Conservation (phyloP, 2,888 invertebrate genomes). For the Neuroscelio doddi region DNA sequence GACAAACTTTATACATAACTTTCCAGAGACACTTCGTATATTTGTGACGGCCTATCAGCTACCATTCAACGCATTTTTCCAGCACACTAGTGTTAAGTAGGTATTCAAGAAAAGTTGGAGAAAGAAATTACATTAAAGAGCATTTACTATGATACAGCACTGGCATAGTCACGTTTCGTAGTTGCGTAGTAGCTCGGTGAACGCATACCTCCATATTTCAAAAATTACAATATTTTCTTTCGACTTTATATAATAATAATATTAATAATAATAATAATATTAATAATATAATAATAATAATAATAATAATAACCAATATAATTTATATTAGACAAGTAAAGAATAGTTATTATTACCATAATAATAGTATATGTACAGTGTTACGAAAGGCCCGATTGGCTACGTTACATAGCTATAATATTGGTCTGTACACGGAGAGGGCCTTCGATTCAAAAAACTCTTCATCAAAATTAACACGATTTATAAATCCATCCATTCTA, state of each 20-base stretch:
- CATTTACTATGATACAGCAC: slow-evolving; percentile 66
- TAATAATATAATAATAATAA: slow-evolving; percentile 56
- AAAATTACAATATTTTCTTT: slow-evolving; percentile 61
- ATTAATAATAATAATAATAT: slow-evolving; percentile 56
- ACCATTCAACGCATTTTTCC: slow-evolving; percentile 23
- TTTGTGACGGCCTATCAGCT: slow-evolving; percentile 42
- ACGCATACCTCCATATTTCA: slow-evolving; percentile 51
- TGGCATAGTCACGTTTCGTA: slow-evolving; percentile 63
- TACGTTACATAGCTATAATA: slow-evolving; percentile 62
- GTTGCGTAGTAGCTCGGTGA: slow-evolving; percentile 45
- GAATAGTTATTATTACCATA: slow-evolving; percentile 62
- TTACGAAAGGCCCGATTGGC: slow-evolving; percentile 61
- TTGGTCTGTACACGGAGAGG: slow-evolving; percentile 65
- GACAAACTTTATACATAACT: slow-evolving; percentile 9
- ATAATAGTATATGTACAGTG: slow-evolving; percentile 68
- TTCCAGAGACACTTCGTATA: slow-evolving; percentile 18
- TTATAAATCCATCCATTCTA: slow-evolving; percentile 61
- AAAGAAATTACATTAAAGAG: slow-evolving; percentile 59
- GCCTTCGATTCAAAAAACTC: slow-evolving; percentile 56
- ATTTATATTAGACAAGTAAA: slow-evolving; percentile 70
- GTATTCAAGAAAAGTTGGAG: slow-evolving; percentile 53
- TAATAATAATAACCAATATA: slow-evolving; percentile 49
- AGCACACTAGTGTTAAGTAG: slow-evolving; percentile 51
- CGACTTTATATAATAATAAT: slow-evolving; percentile 54
- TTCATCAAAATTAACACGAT: slow-evolving; percentile 60